A percentile compares a stretch with the other conserved stretches of the same genome.
phyloP scores from a whole-genome alignment of 2,113 vertebrate species.

The Microcebus ravelobensis region DNA sequence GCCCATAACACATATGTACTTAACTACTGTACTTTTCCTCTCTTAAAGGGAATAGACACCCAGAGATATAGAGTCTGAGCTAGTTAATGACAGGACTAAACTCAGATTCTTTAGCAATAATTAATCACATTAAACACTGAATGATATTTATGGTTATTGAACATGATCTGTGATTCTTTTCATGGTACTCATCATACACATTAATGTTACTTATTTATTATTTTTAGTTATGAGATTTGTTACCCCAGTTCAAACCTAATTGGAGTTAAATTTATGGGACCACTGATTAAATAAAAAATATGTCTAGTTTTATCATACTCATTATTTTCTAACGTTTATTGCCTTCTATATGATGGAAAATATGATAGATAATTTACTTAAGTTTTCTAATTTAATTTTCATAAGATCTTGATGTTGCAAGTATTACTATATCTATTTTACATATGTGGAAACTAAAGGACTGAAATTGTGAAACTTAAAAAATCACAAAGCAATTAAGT shows the following conservation, averaged over 20 bases:
- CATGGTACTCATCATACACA: background rate
- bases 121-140: background rate
- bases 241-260: background rate
- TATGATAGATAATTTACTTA: background rate
- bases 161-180: background rate
- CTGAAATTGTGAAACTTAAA: background rate
- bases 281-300: background rate
- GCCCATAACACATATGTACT: fast-evolving
- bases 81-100: background rate
- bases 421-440: background rate
- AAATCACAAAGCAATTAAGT: background rate
- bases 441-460: background rate
- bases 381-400: background rate
- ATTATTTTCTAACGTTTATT: background rate
- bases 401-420: background rate
- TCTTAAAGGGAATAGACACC: background rate
- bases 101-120: background rate
- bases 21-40: background rate
- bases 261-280: background rate
- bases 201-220: background rate
- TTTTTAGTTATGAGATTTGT: background rate
- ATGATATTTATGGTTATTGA: background rate
- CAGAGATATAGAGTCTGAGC: background rate
- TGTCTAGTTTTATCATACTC: background rate
- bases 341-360: background rate